These are phyloP conservation scores for Phaenicophaeus curvirostris DNA, from an alignment of 2,797 vertebrate genomes.

Conservation along the genomic window DNA sequence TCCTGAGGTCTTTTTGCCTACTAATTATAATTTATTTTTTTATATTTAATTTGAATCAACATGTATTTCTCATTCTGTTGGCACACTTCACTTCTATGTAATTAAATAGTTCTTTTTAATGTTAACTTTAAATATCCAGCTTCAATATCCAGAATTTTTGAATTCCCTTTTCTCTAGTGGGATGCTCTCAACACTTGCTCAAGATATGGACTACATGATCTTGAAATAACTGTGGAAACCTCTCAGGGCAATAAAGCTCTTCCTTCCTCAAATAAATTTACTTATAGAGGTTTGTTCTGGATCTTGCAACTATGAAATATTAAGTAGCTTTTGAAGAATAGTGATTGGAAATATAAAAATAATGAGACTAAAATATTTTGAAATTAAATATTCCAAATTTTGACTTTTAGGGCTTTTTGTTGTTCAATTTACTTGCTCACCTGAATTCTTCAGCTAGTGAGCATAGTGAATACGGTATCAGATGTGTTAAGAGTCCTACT, in stretches of 20 bases:
- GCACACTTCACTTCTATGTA: not conserved
- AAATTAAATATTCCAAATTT: not conserved
- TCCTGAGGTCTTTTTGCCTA: not conserved
- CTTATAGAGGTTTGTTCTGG: fast-evolving
- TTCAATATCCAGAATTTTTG: not conserved
- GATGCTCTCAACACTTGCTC: not conserved
- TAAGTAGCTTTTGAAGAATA: not conserved
- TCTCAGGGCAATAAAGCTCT: not conserved
- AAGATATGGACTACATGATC: not conserved
- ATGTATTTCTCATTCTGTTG: not conserved
- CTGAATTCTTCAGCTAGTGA: not conserved
- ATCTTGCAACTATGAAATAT: not conserved
- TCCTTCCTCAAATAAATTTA: not conserved
- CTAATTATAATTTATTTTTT: not conserved
- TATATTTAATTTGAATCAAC: not conserved
- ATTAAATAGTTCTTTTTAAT: not conserved
- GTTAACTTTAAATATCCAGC: not conserved
- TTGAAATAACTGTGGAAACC: not conserved
- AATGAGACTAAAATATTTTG: not conserved
- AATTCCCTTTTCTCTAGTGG: not conserved
- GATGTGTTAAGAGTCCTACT: not conserved
- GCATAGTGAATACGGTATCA: not conserved
- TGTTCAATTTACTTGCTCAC: not conserved
- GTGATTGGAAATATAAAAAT: not conserved
- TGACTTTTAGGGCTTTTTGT: not conserved